phyloP scores from a whole-genome alignment of 2,113 vertebrate species.

The Cephalopholis sonnerati region DNA sequence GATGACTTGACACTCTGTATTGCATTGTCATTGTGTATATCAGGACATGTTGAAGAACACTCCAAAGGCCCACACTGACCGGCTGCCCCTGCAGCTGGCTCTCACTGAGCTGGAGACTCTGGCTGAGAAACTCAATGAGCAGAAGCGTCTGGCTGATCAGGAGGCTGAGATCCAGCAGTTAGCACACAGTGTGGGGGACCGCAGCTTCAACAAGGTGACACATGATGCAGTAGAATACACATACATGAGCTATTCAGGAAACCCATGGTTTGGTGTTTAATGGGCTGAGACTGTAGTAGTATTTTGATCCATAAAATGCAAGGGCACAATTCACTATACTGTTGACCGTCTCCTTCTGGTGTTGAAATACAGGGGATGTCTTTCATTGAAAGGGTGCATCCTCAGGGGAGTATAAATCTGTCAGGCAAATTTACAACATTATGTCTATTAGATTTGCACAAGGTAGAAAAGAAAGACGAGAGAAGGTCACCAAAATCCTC shows the following conservation, averaged over 20 bases:
- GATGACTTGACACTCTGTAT: not conserved
- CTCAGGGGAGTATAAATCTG: not conserved
- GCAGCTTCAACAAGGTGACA: slow-evolving; percentile 60
- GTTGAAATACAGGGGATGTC: too few relatives aligned
- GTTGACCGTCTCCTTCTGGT: not conserved
- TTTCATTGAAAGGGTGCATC: not conserved
- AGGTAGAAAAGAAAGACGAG: not conserved
- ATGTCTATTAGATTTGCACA: not conserved
- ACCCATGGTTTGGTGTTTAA: not conserved
- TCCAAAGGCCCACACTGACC: slow-evolving; percentile 45
- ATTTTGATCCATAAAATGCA: not conserved
- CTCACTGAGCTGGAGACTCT: slow-evolving; percentile 63
- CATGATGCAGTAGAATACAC: not conserved
- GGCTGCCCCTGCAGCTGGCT: slow-evolving; percentile 63
- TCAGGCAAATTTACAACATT: not conserved
- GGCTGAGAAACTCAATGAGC: slow-evolving; percentile 61
- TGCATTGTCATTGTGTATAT: not conserved
- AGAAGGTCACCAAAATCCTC: not conserved
- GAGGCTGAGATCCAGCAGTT: slow-evolving; percentile 67
- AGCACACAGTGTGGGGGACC: slow-evolving; percentile 36
- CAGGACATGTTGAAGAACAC: slow-evolving; percentile 73
- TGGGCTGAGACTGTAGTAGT: not conserved
- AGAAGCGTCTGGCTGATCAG: slow-evolving; percentile 62
- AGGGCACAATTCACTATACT: not conserved
- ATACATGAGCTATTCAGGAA: not conserved